These are phyloP conservation scores for Dendronephthya gigantea DNA, from an alignment of 64 coral and sea anemone genomes.

Conservation along the genomic window DNA sequence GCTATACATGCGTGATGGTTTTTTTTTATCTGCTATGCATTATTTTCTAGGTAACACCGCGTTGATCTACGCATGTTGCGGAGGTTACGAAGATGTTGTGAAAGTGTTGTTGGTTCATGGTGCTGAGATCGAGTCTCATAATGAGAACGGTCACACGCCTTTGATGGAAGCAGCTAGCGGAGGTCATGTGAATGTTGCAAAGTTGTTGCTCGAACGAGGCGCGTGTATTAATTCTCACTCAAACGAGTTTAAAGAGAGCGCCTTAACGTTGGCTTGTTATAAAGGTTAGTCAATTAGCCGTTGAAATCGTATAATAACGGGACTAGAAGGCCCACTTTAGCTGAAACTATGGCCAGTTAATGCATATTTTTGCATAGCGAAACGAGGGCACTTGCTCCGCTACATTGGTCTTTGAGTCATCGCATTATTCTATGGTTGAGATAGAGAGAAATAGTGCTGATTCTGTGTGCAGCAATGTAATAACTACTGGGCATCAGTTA, in stretches of 20 bases:
- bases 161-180: conserved; percentile 96
- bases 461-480: no score
- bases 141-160: conserved; percentile 97
- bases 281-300: conserved; percentile 55
- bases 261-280: conserved; percentile 92
- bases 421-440: no score
- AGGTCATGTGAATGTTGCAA: conserved; percentile 89
- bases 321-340: no score
- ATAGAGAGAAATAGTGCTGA: no score
- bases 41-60: conserved; percentile 51
- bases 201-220: conserved; percentile 76
- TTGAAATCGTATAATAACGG: no score
- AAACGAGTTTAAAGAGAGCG: conserved; percentile 99
- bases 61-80: conserved; percentile 95
- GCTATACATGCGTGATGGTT: no score
- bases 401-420: no score
- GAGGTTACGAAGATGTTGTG: conserved; percentile 92
- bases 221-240: conserved; percentile 99
- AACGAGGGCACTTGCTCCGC: no score
- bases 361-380: no score
- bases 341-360: no score
- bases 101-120: conserved; percentile 67
- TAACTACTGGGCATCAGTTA: no score
- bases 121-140: conserved; percentile 90
- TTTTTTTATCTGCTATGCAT: no score